Base-by-base conservation (phyloP, 2,888 invertebrate species). In the Salpingus planirostris region DNA sequence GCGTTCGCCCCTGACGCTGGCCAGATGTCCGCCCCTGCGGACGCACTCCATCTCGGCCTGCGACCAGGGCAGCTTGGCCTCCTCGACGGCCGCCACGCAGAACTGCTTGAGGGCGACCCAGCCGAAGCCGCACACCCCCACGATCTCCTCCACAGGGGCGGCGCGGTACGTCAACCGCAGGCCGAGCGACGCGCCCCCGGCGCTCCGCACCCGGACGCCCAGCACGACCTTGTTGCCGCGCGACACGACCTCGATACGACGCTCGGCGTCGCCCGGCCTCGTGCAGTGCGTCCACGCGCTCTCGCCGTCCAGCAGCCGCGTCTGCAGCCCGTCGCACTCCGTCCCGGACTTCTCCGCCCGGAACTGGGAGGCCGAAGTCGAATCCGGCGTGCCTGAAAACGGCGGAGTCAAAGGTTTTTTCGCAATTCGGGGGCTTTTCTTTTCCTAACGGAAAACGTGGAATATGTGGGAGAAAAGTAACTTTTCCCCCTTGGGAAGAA, bases 41-140 rank as follows among this genome's bases (percentile, higher is more conserved):
- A 62, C 67, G 49, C 83, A 83, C 51, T 78, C 74, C 12, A 70
- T 67, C 52, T 83, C 82, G 1, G 80, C 80, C 37, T 77, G 75
- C 8, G 69, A 61, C 83, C 83, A 84, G 1, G 76, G 60, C 43
- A 73, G 59, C 44, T 68, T 69, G 3, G 66, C 60, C 23, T 70
- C 68, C 44, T 79, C 73, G 36, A 76, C 64, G 3, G 75, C 73
- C 31, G 74, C 61, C 48, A 82, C 68, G 54, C 82, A 83, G 57
- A 78, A 78, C 46, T 77, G 76, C 27, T 74, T 70, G 37, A 78
- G 66, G 2, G 74, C 64, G 36, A 81, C 73, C 80, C 81, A 83
- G 1, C 80, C 80, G 46, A 78, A 82, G 25, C 76, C 77, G 59
- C 82, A 83, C 43, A 71, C 70, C 1, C 75, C 74, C 13, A 78